Evolutionary conservation across 2,797 vertebrate genomes (phyloP).

Genomic region (Pampus argenteus): DNA sequence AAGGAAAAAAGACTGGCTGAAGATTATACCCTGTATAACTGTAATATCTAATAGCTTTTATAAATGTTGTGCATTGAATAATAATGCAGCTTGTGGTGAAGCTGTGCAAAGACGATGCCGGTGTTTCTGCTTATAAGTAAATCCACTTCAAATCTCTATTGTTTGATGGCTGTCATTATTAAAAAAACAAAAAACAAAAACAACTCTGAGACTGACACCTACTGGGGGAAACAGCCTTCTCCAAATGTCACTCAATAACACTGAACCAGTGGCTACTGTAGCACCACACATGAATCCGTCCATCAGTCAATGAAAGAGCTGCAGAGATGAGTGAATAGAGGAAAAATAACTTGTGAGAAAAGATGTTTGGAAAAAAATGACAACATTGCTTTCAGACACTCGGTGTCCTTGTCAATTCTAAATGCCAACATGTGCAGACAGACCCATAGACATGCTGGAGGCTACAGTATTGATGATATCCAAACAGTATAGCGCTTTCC

Average conservation of each 20-base stretch:
- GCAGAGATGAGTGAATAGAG: conserved; percentile 17
- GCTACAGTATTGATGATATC: conserved; percentile 3
- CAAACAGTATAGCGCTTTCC: not conserved
- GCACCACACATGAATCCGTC: conserved; percentile 25
- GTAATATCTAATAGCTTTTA: not conserved
- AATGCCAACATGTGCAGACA: conserved; percentile 2
- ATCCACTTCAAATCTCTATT: not conserved
- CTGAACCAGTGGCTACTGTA: conserved; percentile 26
- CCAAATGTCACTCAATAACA: conserved; percentile 29
- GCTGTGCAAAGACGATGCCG: not conserved
- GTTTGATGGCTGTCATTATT: conserved; percentile 13
- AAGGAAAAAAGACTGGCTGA: not conserved
- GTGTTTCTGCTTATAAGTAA: not conserved
- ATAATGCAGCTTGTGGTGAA: not conserved
- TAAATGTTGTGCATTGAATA: not conserved
- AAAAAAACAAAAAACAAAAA: no score
- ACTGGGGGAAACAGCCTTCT: conserved; percentile 23
- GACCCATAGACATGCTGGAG: not conserved
- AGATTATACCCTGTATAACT: conserved; percentile 4
- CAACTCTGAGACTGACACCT: conserved; percentile 10
- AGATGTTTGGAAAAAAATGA: conserved; percentile 10
- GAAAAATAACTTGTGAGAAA: not conserved
- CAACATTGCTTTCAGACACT: not conserved
- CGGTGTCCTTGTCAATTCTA: conserved; percentile 1
- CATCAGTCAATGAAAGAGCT: conserved; percentile 3